Conservation (phyloP, 2,888 invertebrate species). For the Eupithecia subumbrata region DNA sequence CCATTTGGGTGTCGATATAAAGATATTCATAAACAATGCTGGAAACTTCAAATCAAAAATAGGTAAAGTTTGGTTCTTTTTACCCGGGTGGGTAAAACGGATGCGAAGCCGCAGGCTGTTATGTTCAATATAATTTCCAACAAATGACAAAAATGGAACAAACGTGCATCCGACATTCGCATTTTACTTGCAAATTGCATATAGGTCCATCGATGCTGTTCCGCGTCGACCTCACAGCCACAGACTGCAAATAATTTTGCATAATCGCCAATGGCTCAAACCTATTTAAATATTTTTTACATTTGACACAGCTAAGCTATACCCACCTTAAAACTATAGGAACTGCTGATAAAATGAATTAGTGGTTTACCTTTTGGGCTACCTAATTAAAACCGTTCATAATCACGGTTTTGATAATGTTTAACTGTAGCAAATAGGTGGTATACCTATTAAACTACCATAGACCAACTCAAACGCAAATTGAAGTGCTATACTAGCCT, state of each 20-base stretch:
- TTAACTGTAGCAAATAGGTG: background rate
- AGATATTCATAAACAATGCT: background rate
- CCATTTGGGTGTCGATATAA: background rate
- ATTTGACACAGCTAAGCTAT: slow-evolving; percentile 3
- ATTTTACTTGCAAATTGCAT: slow-evolving; percentile 83
- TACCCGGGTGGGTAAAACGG: background rate
- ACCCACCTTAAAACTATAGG: slow-evolving; percentile 23
- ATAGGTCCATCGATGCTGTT: slow-evolving; percentile 71
- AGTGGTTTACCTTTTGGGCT: background rate
- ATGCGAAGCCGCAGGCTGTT: background rate
- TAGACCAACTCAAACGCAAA: background rate
- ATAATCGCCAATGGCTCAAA: slow-evolving; percentile 38
- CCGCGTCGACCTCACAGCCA: slow-evolving; percentile 50
- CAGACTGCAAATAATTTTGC: slow-evolving; percentile 45
- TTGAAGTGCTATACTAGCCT: background rate
- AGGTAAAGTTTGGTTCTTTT: background rate
- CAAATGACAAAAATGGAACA: slow-evolving; percentile 53
- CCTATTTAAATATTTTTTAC: background rate
- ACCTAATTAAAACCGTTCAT: background rate
- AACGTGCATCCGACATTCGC: slow-evolving; percentile 68
- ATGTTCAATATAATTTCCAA: background rate
- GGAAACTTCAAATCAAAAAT: background rate
- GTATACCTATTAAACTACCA: no score
- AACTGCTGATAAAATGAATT: background rate
- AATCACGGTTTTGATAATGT: no score